Base-by-base conservation (phyloP, 2,113 vertebrate genomes). In the Psophia crepitans region DNA sequence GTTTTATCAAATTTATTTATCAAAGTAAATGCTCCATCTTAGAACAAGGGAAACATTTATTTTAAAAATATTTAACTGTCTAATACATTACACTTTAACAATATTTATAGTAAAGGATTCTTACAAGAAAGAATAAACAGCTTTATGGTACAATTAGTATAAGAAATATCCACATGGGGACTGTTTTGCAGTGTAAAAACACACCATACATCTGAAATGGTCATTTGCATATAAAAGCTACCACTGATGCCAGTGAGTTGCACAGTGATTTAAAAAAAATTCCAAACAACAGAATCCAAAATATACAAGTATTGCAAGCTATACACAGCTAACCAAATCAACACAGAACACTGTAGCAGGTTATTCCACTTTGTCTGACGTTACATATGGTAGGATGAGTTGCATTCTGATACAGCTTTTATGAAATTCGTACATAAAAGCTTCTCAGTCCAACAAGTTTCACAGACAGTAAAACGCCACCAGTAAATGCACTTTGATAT, bases 21-120 rank as follows among this genome's bases (percentile, higher is more conserved):
- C 90, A 96, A 97, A 97, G 95, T 97, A 97, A 93, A 94, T 94
- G 90, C 95, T 97, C 57, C 93, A 95, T 96, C 97, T 97, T 98
- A 98, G 98, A 98, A 97, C 98, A 99, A 99, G 98, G 98, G 98
- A 98, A 98, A 99, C 98, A 98, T 99, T 99, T 99, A 99, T 99
- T 99, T 99, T 98, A 99, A 99, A 99, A 99, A 99, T 99, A 99
- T 99, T 99, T 98, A 99, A 99, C 99, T 98, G 99, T 98, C 98
- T 99, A 99, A 98, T 99, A 99, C 99, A 98, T 99, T 99, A 99
- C 99, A 99, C 99, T 99, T 99, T 98, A 99, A 99, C 99, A 99
- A 99, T 99, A 99, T 99, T 99, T 99, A 99, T 99, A 99, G 99
- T 99, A 99, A 99, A 99, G 98, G 98, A 99, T 99, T 99, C 99